Evolutionary conservation across 2,113 vertebrate species (phyloP).

Genomic region (Neopipo cinnamomea): DNA sequence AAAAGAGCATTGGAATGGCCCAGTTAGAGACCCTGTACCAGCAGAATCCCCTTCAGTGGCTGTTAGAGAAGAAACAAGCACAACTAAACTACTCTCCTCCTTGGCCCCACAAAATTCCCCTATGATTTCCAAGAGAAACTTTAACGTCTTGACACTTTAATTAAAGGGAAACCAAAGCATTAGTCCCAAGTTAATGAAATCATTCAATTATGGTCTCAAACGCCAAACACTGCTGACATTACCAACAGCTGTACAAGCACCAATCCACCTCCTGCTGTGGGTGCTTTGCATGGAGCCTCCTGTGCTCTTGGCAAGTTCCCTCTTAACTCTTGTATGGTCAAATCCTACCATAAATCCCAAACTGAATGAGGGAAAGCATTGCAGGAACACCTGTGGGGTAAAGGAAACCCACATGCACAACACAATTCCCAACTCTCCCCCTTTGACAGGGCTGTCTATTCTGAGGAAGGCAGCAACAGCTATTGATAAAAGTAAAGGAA

Average conservation of each 20-base stretch:
- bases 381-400: neutral
- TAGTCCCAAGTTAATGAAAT: neutral
- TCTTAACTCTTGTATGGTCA: neutral
- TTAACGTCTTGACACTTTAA: neutral
- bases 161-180: neutral
- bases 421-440: neutral
- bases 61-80: neutral
- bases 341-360: neutral
- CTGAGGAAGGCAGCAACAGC: neutral
- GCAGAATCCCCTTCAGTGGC: neutral
- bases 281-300: neutral
- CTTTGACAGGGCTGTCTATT: neutral
- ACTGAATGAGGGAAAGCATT: accelerated
- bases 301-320: neutral
- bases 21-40: accelerated
- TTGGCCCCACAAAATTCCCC: neutral
- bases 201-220: neutral
- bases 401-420: neutral
- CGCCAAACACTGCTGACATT: neutral
- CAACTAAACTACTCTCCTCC: neutral
- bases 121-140: neutral
- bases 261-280: neutral
- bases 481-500: neutral
- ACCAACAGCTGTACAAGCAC: neutral
- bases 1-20: neutral